phyloP scores from a whole-genome alignment of 2,113 vertebrate species.

The Acanthochromis polyacanthus region DNA sequence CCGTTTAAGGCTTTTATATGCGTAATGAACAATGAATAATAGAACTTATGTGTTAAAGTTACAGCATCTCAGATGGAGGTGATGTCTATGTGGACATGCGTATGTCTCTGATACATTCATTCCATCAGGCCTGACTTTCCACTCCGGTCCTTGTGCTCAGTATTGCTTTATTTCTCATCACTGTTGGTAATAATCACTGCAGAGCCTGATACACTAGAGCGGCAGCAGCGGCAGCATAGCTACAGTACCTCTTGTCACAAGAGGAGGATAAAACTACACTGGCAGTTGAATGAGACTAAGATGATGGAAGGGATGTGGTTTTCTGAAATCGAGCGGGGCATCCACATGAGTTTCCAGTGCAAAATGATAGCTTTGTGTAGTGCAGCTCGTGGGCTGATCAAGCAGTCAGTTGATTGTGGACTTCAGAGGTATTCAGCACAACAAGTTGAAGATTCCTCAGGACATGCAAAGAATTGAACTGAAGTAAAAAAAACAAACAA shows the following conservation, averaged over 20 bases:
- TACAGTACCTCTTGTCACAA: background rate
- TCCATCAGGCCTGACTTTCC: constrained; percentile 17
- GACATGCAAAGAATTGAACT: no score
- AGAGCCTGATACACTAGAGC: background rate
- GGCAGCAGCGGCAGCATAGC: constrained; percentile 21
- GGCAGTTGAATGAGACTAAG: background rate
- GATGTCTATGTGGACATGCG: constrained; percentile 2
- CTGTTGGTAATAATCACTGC: constrained; percentile 6
- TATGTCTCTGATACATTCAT: constrained; percentile 19
- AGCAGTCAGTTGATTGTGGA: background rate
- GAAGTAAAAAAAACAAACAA: no score
- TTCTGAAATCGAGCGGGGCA: background rate
- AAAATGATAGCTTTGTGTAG: background rate
- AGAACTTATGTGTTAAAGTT: constrained; percentile 19
- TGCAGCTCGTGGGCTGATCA: background rate
- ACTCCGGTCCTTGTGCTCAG: background rate
- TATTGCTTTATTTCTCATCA: constrained; percentile 33
- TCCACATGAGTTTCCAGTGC: background rate
- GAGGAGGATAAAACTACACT: constrained; percentile 12
- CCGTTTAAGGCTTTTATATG: constrained; percentile 16
- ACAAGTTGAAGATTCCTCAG: no score
- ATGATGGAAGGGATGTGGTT: constrained; percentile 2
- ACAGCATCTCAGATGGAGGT: constrained; percentile 8
- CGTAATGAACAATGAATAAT: constrained; percentile 53
- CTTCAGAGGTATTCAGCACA: background rate